Evolutionary conservation across 2,888 invertebrate genomes (phyloP).

Genomic region (Archips xylosteana): DNA sequence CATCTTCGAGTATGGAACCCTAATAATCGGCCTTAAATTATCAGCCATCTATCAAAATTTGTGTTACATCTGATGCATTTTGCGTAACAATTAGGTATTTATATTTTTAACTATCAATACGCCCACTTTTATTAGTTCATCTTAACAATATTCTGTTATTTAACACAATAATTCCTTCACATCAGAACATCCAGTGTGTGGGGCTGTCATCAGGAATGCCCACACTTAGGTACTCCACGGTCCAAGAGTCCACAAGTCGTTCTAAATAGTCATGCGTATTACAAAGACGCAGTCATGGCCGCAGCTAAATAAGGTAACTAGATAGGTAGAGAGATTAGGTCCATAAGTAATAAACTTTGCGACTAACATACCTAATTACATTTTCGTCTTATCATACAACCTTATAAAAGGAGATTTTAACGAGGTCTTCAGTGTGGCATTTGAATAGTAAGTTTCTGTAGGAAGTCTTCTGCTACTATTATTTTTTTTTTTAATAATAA

Average conservation of each 20-base stretch:
- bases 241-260: slow-evolving; percentile 18
- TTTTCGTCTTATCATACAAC: not conserved
- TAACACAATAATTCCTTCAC: slow-evolving; percentile 3
- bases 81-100: too few species aligned
- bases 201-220: slow-evolving; percentile 9
- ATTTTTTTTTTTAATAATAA: too few species aligned
- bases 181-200: slow-evolving; percentile 10
- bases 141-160: not conserved
- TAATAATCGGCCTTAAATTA: too few species aligned
- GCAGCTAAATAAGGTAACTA: slow-evolving; percentile 1
- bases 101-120: too few species aligned
- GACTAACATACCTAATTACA: not conserved
- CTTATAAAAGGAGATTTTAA: not conserved
- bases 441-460: not conserved
- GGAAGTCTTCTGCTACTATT: not conserved
- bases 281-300: slow-evolving; percentile 6
- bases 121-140: too few species aligned
- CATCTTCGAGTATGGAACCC: too few species aligned
- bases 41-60: too few species aligned
- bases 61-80: too few species aligned
- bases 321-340: slow-evolving; percentile 1
- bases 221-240: not conserved
- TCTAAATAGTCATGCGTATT: slow-evolving; percentile 11
- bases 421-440: not conserved
- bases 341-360: not conserved